Conservation (phyloP, 2,797 vertebrate species). For the Amblyopsis hoosieri region DNA sequence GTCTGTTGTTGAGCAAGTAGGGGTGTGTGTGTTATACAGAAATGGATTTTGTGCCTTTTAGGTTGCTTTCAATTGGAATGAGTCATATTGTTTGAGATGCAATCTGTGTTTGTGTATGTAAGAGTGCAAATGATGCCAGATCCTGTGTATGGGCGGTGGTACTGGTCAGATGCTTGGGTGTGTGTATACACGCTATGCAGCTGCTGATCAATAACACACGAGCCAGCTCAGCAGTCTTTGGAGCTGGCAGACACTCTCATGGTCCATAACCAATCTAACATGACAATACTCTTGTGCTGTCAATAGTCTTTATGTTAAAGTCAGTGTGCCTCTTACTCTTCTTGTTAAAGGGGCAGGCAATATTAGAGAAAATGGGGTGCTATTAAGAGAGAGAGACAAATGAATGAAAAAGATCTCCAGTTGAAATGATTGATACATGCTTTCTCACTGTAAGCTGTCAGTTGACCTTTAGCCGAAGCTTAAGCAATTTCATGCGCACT, state of each 20-base stretch:
- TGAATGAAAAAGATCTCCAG: not conserved
- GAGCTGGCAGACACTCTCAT: slow-evolving; percentile 34
- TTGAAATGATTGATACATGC: not conserved
- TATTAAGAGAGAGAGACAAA: slow-evolving; percentile 1
- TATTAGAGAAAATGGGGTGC: not conserved
- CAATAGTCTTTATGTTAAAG: slow-evolving; percentile 54
- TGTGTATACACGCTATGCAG: slow-evolving; percentile 20
- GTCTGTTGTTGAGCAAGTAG: not conserved
- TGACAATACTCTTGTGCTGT: slow-evolving; percentile 57
- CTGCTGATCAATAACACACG: slow-evolving; percentile 47
- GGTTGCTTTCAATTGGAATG: too few relatives aligned
- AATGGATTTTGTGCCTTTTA: not conserved
- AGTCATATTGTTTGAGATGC: too few relatives aligned
- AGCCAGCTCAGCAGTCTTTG: slow-evolving; percentile 63
- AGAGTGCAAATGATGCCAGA: not conserved
- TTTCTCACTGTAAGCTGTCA: not conserved
- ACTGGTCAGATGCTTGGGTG: slow-evolving; percentile 24
- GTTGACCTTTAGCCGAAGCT: slow-evolving; percentile 41
- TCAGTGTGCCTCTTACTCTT: slow-evolving; percentile 48
- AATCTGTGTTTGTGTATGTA: slow-evolving; percentile 1
- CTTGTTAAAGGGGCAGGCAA: slow-evolving; percentile 35
- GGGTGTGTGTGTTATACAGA: not conserved
- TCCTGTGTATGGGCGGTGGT: not conserved
- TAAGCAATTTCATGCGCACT: slow-evolving; percentile 8
- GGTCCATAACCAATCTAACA: slow-evolving; percentile 53